Conservation (phyloP, 2,797 vertebrate species). For the Odontamblyopus lacepedii region DNA sequence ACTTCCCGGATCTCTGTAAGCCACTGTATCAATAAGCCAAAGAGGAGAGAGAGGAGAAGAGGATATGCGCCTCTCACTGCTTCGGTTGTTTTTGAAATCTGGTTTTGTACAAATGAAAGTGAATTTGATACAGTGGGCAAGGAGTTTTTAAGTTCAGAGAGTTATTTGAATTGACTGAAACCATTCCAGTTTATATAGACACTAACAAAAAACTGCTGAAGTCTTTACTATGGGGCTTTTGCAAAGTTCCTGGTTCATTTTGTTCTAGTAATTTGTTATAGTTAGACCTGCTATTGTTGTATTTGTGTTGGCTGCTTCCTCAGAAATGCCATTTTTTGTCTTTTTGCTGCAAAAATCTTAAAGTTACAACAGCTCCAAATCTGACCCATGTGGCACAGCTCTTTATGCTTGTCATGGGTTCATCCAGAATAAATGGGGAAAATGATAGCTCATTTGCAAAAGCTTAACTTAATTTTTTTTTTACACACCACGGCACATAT, state of each 20-base stretch:
- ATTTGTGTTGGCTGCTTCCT: too few species aligned
- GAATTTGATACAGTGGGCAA: background rate
- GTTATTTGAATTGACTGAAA: background rate
- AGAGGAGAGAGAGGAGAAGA: slow-evolving; percentile 31
- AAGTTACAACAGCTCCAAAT: background rate
- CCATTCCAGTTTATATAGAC: background rate
- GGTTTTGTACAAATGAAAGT: slow-evolving; percentile 2
- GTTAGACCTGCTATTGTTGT: too few species aligned
- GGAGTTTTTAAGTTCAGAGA: background rate
- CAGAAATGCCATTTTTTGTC: background rate
- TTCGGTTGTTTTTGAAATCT: slow-evolving; percentile 6
- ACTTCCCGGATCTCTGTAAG: slow-evolving; percentile 59
- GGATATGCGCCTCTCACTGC: slow-evolving; percentile 9
- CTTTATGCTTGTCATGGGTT: background rate
- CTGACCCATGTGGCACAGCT: background rate
- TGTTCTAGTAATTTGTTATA: too few species aligned
- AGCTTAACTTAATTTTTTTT: too few species aligned
- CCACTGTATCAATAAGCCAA: slow-evolving; percentile 70
- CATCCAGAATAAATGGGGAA: too few species aligned
- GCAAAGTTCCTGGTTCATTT: too few species aligned
- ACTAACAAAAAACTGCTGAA: background rate
- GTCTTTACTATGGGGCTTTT: too few species aligned
- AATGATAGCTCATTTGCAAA: too few species aligned
- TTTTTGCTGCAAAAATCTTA: background rate
- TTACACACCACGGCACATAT: too few species aligned